Evolutionary conservation across 2,797 vertebrate species (phyloP).

Genomic region (Tapera naevia): DNA sequence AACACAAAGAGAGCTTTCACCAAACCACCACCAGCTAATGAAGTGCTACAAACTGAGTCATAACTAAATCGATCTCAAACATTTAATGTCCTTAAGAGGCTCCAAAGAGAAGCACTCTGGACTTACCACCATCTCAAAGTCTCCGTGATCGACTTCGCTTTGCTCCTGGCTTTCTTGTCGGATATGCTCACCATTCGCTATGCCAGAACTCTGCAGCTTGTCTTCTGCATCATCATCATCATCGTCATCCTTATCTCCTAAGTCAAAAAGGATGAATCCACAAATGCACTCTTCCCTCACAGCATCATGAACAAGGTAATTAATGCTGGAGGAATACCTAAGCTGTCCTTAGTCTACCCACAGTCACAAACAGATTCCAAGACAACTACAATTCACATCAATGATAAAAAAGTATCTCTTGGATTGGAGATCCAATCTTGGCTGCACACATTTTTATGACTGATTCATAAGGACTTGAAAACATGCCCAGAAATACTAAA

Average conservation of each 20-base stretch:
- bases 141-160: slow-evolving; percentile 94
- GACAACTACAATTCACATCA: not conserved
- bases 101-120: not conserved
- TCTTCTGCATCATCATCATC: slow-evolving; percentile 96
- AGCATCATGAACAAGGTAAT: not conserved
- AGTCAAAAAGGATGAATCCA: slow-evolving; percentile 43
- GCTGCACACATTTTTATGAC: not conserved
- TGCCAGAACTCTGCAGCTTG: slow-evolving; percentile 91
- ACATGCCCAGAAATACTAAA: not conserved
- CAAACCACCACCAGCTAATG: not conserved
- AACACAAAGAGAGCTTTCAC: not conserved
- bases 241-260: slow-evolving; percentile 98
- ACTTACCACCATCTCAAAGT: slow-evolving; percentile 99
- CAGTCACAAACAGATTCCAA: not conserved
- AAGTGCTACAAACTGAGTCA: not conserved
- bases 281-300: not conserved
- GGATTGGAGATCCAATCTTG: not conserved
- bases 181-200: slow-evolving; percentile 88
- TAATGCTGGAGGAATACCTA: not conserved
- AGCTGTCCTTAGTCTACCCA: not conserved
- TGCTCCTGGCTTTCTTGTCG: slow-evolving; percentile 96
- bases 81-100: not conserved
- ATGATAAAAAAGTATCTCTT: not conserved
- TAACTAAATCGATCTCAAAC: not conserved
- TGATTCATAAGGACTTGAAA: not conserved